Evolutionary conservation across 1,140 invertebrate genomes (phyloP).

Genomic region (Mylabris phalerata): DNA sequence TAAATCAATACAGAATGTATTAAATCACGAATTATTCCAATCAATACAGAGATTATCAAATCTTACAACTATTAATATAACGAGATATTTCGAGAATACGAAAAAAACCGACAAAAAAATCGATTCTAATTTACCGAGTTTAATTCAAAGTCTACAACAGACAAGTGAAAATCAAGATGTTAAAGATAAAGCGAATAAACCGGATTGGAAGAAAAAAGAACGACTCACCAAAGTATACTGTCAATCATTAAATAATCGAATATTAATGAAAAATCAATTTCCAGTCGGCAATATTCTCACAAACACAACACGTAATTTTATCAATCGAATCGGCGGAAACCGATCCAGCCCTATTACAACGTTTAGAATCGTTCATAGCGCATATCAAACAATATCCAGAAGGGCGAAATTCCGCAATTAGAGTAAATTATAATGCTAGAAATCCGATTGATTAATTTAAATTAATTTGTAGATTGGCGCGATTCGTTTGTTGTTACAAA

Average conservation of each 20-base stretch:
- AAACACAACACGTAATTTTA: conserved; percentile 61
- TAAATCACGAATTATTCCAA: conserved; percentile 1
- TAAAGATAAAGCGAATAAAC: conserved; percentile 5
- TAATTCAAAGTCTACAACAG: conserved; percentile 8
- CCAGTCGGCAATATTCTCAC: conserved; percentile 53
- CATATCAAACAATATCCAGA: conserved; percentile 68
- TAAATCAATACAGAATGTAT: neutral
- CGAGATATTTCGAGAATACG: neutral
- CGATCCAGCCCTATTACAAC: conserved; percentile 1
- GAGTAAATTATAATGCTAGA: conserved; percentile 44
- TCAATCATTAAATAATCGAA: conserved; percentile 22
- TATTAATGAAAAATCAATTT: conserved; percentile 32
- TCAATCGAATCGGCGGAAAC: conserved; percentile 54
- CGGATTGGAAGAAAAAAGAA: conserved; percentile 32
- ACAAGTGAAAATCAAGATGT: conserved; percentile 2
- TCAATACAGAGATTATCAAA: neutral
- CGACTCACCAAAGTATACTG: conserved; percentile 11
- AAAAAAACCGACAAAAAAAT: conserved; percentile 5
- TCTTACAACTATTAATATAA: neutral
- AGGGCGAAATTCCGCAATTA: conserved; percentile 61
- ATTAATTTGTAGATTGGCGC: conserved; percentile 52
- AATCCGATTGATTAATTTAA: conserved; percentile 3
- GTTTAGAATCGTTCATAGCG: conserved; percentile 58
- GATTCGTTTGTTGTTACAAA: conserved; percentile 52
- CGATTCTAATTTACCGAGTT: neutral